These are phyloP conservation scores for Sebastolobus altivelis DNA, from an alignment of 2,797 vertebrate genomes.

Conservation along the genomic window DNA sequence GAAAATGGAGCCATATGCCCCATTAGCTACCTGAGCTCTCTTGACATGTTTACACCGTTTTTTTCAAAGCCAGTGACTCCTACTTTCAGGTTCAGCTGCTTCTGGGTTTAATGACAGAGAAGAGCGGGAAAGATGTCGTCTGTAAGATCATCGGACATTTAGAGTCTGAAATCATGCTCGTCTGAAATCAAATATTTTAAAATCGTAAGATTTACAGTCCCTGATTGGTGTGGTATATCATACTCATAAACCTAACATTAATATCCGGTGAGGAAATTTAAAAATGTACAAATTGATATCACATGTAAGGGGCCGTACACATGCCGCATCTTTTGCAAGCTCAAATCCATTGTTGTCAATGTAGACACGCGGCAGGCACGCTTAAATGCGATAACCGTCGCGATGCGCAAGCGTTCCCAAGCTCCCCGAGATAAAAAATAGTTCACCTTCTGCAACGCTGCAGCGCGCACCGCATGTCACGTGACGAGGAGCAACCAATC, in stretches of 20 bases:
- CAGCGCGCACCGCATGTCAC: not conserved
- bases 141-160: not conserved
- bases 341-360: no score
- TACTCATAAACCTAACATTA: not conserved
- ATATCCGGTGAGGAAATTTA: not conserved
- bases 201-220: not conserved
- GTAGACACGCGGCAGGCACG: rapidly evolving
- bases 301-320: not conserved
- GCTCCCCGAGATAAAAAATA: not conserved
- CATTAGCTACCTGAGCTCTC: not conserved
- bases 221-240: not conserved
- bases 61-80: not conserved
- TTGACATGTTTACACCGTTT: not conserved
- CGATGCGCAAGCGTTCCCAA: not conserved
- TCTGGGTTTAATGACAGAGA: not conserved
- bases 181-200: not conserved
- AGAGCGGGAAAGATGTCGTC: not conserved
- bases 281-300: not conserved
- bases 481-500: not conserved
- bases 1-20: not conserved
- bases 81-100: not conserved
- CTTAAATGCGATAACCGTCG: not conserved
- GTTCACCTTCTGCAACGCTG: not conserved
- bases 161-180: not conserved
- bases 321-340: no score